These are phyloP conservation scores for Acronicta leporina DNA, from an alignment of 2,888 invertebrate genomes.

Conservation along the genomic window DNA sequence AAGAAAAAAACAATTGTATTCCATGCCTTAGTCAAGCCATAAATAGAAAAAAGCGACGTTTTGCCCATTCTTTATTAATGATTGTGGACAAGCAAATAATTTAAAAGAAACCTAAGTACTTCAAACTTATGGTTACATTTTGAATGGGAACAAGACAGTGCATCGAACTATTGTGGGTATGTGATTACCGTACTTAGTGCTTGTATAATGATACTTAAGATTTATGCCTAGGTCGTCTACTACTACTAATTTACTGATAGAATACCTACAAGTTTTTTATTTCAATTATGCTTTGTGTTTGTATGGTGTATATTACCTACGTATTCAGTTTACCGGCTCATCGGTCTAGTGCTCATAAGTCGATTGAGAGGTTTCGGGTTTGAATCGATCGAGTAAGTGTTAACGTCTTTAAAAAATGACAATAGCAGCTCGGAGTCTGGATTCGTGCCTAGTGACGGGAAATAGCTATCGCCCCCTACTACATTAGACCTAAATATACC, in stretches of 20 bases:
- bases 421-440: too few relatives aligned
- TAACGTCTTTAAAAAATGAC: too few relatives aligned
- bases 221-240: constrained; percentile 32
- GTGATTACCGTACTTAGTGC: constrained; percentile 15
- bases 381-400: too few relatives aligned
- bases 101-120: neutral
- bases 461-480: too few relatives aligned
- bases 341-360: too few relatives aligned
- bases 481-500: too few relatives aligned
- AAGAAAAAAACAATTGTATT: neutral
- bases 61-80: constrained; percentile 14
- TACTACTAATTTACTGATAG: constrained; percentile 1
- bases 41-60: constrained; percentile 12
- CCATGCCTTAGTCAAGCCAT: neutral
- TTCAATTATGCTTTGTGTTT: too few relatives aligned
- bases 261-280: constrained; percentile 1
- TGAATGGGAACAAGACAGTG: constrained; percentile 23
- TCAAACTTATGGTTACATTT: constrained; percentile 5
- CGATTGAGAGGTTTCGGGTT: too few relatives aligned
- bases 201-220: constrained; percentile 18
- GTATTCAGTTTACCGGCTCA: too few relatives aligned
- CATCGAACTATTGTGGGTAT: constrained; percentile 16
- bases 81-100: neutral
- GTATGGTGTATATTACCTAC: too few relatives aligned
- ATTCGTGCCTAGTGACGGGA: too few relatives aligned